Conservation (phyloP, 2,113 vertebrate species). For the Mastomys natalensis region DNA sequence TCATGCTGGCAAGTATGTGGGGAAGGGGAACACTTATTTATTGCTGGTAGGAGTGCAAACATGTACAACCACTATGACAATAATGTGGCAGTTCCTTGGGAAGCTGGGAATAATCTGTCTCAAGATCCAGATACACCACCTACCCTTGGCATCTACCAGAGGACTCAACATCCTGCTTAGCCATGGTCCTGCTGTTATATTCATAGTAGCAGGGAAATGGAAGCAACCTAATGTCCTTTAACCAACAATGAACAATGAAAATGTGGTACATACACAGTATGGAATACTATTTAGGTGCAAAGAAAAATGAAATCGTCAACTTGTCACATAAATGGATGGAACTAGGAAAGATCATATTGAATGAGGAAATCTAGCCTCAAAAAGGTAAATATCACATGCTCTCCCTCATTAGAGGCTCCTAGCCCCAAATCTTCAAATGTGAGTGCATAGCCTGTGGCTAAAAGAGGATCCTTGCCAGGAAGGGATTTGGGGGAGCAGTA, state of each 20-base stretch:
- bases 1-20: neutral
- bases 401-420: neutral
- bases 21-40: neutral
- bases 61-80: neutral
- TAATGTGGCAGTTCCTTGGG: too few species aligned
- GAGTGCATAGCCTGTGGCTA: neutral
- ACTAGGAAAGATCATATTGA: neutral
- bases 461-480: neutral
- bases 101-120: neutral
- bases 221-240: neutral
- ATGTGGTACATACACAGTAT: neutral
- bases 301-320: neutral
- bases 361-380: neutral
- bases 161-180: neutral
- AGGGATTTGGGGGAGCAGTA: neutral
- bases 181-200: neutral
- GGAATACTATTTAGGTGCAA: neutral
- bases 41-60: neutral
- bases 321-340: neutral
- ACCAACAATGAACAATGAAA: neutral
- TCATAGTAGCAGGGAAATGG: neutral
- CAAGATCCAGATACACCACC: neutral
- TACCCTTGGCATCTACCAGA: neutral
- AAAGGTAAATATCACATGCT: neutral
- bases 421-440: neutral